Base-by-base conservation (phyloP, 1,140 invertebrate genomes). In the Thereuonema tuberculata region DNA sequence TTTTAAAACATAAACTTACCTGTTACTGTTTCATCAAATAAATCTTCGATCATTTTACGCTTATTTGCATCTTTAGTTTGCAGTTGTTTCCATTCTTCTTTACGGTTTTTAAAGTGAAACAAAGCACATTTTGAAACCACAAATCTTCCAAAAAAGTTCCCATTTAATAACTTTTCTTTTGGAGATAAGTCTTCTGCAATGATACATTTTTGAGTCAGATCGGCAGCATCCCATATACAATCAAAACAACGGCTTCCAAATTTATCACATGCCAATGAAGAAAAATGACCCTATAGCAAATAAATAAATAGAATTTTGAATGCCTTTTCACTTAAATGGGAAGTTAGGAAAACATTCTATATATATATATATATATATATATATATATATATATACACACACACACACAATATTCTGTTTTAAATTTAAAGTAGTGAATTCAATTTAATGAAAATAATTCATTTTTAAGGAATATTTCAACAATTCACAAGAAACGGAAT, bases 171-270 rank as follows among this genome's bases (percentile, higher is more conserved):
- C 3, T 12, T 24, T 47, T 49, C 24, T 25, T 47, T 48, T 5
- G 5, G 12, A 12, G n/a, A 3, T 46, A 58, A 48, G 56, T 58
- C 56, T 21, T 58, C 21, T 23, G 29, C 56, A 54, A 58, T 58
- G 3, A 14, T 14, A 12, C 3, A 3, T 5, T 24, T 5, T 24
- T 9, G 12, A 56, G 3, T 23, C 3, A 58, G 5, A 12, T 20
- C 17, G 5, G 56, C 5, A n/a, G 23, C 9, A 50, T 21, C 5
- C 58, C 58, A 59, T 5, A 59, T 29, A 3, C 14, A 14, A 12
- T 59, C 58, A n/a, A 59, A 21, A 26, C 24, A 17, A 12, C 58
- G 12, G 25, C 58, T 59, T 5, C 58, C 58, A 59, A 55, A 59
- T 28, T 59, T 59, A 31, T 24, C 20, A 23, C 58, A 29, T 3